These are phyloP conservation scores for Allygus modestus DNA, from an alignment of 2,888 invertebrate genomes.

Conservation along the genomic window DNA sequence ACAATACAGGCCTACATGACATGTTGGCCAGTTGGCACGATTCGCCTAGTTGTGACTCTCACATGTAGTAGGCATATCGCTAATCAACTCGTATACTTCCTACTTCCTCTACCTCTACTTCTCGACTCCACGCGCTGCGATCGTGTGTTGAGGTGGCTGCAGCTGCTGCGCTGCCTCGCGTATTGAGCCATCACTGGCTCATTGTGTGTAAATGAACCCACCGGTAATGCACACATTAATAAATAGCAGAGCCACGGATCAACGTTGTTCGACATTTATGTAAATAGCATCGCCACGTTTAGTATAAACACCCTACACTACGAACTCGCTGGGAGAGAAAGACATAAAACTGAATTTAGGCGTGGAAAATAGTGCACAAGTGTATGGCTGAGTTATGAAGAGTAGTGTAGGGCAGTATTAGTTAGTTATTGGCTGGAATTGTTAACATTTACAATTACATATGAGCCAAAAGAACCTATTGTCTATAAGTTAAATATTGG, in stretches of 20 bases:
- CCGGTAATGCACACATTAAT: conserved; percentile 48
- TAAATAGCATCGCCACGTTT: conserved; percentile 11
- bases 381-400: too few species aligned
- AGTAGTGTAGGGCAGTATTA: too few species aligned
- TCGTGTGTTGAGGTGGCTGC: not conserved
- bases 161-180: not conserved
- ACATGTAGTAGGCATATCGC: too few species aligned
- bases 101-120: too few species aligned
- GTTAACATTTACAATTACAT: too few species aligned
- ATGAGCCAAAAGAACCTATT: too few species aligned
- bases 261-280: conserved; percentile 39
- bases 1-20: too few species aligned
- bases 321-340: not conserved
- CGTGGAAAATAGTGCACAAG: not conserved
- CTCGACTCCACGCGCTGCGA: not conserved
- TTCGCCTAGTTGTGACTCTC: too few species aligned
- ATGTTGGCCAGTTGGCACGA: too few species aligned
- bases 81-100: too few species aligned
- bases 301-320: not conserved
- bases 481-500: too few species aligned
- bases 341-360: not conserved
- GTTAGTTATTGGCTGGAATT: too few species aligned
- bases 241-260: conserved; percentile 42
- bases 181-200: conserved; percentile 45
- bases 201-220: conserved; percentile 45